Conservation (phyloP, 2,888 invertebrate species). For the Limnephilus marmoratus region DNA sequence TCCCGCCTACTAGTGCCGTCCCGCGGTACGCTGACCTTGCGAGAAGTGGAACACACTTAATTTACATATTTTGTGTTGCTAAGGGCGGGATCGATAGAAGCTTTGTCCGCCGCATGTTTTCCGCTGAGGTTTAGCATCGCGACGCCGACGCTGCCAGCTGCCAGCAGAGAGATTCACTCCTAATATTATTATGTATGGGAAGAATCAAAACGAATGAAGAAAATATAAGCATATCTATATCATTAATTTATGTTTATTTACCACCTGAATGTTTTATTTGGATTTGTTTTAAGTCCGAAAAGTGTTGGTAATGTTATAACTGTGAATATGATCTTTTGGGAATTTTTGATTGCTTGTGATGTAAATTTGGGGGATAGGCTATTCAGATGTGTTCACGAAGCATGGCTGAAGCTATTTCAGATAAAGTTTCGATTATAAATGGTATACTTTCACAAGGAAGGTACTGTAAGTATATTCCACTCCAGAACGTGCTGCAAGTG, state of each 20-base stretch:
- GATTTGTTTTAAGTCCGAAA: no score
- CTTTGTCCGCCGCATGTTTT: constrained; percentile 57
- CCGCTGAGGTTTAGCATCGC: constrained; percentile 54
- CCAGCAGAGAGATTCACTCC: not conserved
- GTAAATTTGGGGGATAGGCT: not conserved
- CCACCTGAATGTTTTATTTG: no score
- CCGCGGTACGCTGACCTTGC: constrained; percentile 65
- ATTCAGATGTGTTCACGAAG: not conserved
- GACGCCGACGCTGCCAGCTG: constrained; percentile 35
- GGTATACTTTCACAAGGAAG: no score
- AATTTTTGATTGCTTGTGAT: no score
- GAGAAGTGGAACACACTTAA: constrained; percentile 62
- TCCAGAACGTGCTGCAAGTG: no score
- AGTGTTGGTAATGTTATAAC: no score
- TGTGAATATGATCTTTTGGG: no score
- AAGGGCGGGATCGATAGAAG: constrained; percentile 65
- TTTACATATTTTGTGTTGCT: constrained; percentile 65
- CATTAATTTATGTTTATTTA: not conserved
- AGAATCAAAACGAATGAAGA: not conserved
- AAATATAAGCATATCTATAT: not conserved
- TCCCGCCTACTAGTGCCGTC: constrained; percentile 9
- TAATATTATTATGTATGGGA: not conserved
- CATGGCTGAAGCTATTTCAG: no score
- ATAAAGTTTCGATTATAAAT: no score
- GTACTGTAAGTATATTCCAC: no score